Conservation (phyloP, 1,140 invertebrate genomes). For the Dreissena polymorpha region DNA sequence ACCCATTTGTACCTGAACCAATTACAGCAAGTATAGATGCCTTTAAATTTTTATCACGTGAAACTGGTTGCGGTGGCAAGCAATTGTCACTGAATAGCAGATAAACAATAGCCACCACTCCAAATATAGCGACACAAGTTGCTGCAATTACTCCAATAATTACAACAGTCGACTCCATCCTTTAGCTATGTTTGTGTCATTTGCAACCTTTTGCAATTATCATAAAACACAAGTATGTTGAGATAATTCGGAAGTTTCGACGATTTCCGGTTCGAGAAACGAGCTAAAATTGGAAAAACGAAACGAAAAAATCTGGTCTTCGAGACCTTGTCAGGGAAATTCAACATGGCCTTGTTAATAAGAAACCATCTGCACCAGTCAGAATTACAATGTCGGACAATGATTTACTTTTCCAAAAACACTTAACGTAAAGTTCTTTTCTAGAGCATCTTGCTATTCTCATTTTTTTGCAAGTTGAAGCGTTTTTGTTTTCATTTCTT, state of each 20-base stretch:
- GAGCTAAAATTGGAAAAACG: neutral
- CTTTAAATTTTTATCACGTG: neutral
- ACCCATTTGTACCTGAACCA: slow-evolving; percentile 32
- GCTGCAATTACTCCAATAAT: slow-evolving; percentile 14
- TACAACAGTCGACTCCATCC: slow-evolving; percentile 5
- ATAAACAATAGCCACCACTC: neutral
- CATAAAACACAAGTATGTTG: neutral
- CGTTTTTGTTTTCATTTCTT: neutral
- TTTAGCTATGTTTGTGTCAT: slow-evolving; percentile 7
- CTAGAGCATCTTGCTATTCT: neutral
- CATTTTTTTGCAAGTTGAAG: neutral
- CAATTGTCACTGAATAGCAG: slow-evolving; percentile 14
- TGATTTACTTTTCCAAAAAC: neutral
- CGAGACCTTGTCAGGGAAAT: neutral
- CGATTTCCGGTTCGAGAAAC: neutral
- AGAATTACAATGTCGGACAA: neutral
- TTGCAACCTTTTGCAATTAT: no score
- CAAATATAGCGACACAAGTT: slow-evolving; percentile 13
- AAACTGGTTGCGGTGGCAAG: neutral
- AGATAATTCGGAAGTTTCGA: neutral
- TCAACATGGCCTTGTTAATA: neutral
- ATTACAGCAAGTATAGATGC: slow-evolving; percentile 26
- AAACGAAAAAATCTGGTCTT: neutral
- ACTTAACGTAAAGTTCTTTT: neutral
- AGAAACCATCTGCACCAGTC: neutral